A percentile compares a stretch with the other conserved stretches of the same genome.
Evolutionary conservation across 2,888 invertebrate genomes (phyloP).

Genomic region (Lordiphosa andalusiaca): DNA sequence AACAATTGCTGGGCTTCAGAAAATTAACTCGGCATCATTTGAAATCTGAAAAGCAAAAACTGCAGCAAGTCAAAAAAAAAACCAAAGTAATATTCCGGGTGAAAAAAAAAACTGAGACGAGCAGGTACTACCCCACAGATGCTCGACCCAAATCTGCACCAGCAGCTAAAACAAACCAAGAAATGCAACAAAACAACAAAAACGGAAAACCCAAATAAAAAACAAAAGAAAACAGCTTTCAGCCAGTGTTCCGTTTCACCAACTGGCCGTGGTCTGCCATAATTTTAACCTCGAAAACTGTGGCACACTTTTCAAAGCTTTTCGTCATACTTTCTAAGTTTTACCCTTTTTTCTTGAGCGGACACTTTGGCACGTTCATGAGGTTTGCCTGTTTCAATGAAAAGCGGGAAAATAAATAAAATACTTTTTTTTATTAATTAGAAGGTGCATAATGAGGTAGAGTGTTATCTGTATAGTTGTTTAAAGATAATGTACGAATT

Average conservation of each 20-base stretch:
- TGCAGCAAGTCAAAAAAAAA: slow-evolving; percentile 11
- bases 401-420: too few species aligned
- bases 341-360: not conserved
- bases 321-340: slow-evolving; percentile 22
- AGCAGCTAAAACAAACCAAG: slow-evolving; percentile 38
- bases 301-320: slow-evolving; percentile 20
- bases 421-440: too few species aligned
- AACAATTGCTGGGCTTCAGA: slow-evolving; percentile 21
- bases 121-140: slow-evolving; percentile 28
- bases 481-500: too few species aligned
- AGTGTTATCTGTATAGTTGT: too few species aligned
- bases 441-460: too few species aligned
- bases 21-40: slow-evolving; percentile 36
- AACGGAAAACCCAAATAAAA: slow-evolving; percentile 5
- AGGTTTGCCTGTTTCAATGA: too few species aligned
- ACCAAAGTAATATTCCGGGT: not conserved
- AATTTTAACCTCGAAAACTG: slow-evolving; percentile 17
- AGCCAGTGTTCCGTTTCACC: slow-evolving; percentile 27
- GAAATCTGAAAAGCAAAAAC: slow-evolving; percentile 11
- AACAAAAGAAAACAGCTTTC: slow-evolving; percentile 23
- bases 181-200: slow-evolving; percentile 49
- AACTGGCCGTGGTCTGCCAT: slow-evolving; percentile 12
- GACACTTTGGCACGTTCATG: too few species aligned
- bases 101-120: slow-evolving; percentile 1
- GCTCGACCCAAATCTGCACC: slow-evolving; percentile 63